Evolutionary conservation across 2,797 vertebrate species (phyloP), one percentile per base, ranked within the genome.

Genomic region (Tauraco hartlaubi): DNA sequence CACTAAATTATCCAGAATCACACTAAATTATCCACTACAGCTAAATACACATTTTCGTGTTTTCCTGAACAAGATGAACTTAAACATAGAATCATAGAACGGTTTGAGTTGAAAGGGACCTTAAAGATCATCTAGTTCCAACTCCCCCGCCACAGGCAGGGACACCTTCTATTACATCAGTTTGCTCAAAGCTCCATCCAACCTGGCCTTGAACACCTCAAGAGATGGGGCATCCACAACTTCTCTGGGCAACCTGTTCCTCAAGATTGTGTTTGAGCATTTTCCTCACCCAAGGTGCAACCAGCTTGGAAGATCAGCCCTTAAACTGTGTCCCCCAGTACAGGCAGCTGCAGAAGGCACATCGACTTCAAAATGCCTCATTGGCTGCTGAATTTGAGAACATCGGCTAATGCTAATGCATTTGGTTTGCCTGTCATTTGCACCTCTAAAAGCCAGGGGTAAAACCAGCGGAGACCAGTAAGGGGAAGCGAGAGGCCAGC

Each of bases 341-440:
- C 25, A 59, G 29, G 51, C 56, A 88, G 20, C 41, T 85, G 51
- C 35, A 26, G 81, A 84, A 41, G 78, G 22, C n/a, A 25, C 4
- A 2, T 19, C 6, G 3, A 43, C 31, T 86, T 84, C 73, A 64
- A 93, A 92, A 85, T 15, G 44, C 59, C 33, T 88, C 67, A 43
- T 29, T 14, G 0, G 0, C 25, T 55, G 33, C 51, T 76, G 67
- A 35, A n/a, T 21, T 43, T 61, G 25, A 2, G 4, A 75, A 72
- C 43, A 72, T 2, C 58, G 51, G 54, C 31, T 58, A 29, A 31
- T 37, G 41, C 8, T 82, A 17, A 54, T 37, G 10, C 12, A 4
- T 61, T 68, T 73, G 0, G 10, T 61, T 71, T 23, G 8, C 10
- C 78, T 77, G 25, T 43, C 33, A 28, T 59, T 49, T 85, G 64